Evolutionary conservation across 2,888 invertebrate species (phyloP).

Genomic region (Drymonia ruficornis): DNA sequence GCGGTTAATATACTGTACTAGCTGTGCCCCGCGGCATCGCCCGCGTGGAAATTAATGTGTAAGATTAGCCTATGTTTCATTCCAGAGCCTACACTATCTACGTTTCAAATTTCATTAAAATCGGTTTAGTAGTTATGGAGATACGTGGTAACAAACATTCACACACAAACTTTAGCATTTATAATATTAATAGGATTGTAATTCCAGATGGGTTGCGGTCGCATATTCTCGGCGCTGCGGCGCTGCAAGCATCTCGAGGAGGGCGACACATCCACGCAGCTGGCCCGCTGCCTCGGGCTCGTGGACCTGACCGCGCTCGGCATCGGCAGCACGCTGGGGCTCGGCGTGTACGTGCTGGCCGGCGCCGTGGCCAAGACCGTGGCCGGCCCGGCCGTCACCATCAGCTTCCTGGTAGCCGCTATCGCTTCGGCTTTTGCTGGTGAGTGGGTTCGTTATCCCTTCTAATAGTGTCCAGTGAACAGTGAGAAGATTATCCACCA

Average conservation of each 20-base stretch:
- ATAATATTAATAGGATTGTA: not conserved
- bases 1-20: too few species aligned
- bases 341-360: constrained; percentile 97
- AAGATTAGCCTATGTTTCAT: too few species aligned
- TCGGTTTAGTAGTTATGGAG: too few species aligned
- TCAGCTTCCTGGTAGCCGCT: constrained; percentile 96
- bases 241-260: constrained; percentile 80
- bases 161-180: too few species aligned
- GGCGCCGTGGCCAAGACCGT: constrained; percentile 94
- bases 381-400: constrained; percentile 95
- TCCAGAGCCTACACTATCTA: too few species aligned
- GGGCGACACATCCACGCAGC: constrained; percentile 65
- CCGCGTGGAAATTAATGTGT: too few species aligned
- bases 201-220: constrained; percentile 68
- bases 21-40: too few species aligned
- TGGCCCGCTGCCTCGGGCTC: constrained; percentile 89
- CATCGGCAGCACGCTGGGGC: constrained; percentile 94
- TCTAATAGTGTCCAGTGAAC: too few species aligned
- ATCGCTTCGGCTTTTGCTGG: constrained; percentile 96
- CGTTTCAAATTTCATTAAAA: too few species aligned
- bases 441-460: constrained; percentile 60
- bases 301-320: constrained; percentile 95
- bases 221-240: constrained; percentile 61
- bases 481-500: too few species aligned
- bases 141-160: too few species aligned